Evolutionary conservation across 2,888 invertebrate genomes (phyloP).

Genomic region (Hirtodrosophila cameraria): DNA sequence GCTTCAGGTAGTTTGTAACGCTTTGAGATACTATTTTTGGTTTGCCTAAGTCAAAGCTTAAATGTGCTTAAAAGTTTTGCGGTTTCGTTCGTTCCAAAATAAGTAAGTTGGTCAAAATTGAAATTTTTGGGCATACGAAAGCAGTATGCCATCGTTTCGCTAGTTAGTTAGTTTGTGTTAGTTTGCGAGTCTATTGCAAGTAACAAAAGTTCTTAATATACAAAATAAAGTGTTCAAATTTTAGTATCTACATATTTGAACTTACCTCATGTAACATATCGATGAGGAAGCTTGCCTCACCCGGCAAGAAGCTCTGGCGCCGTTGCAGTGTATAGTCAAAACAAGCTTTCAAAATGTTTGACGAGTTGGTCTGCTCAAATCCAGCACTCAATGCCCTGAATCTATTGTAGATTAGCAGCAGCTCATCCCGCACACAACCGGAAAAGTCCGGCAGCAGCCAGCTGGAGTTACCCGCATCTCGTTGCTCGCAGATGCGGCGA

Average conservation of each 20-base stretch:
- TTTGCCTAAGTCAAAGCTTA: slow-evolving; percentile 34
- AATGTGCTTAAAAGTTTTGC: slow-evolving; percentile 51
- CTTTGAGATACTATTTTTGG: slow-evolving; percentile 43
- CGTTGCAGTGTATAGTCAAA: slow-evolving; percentile 81
- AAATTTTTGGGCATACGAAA: slow-evolving; percentile 36
- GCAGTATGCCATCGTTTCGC: background rate
- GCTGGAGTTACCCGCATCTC: slow-evolving; percentile 87
- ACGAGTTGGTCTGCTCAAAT: slow-evolving; percentile 84
- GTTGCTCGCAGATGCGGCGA: slow-evolving; percentile 86
- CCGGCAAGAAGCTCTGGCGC: slow-evolving; percentile 82
- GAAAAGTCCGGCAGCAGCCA: slow-evolving; percentile 92
- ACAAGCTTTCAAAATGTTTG: slow-evolving; percentile 83
- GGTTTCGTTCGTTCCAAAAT: slow-evolving; percentile 24
- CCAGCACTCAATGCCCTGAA: slow-evolving; percentile 83
- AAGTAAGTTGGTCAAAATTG: slow-evolving; percentile 38
- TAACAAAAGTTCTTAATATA: too few relatives aligned
- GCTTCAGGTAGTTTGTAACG: slow-evolving; percentile 41
- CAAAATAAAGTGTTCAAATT: slow-evolving; percentile 10
- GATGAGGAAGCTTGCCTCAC: slow-evolving; percentile 83
- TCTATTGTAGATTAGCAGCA: slow-evolving; percentile 87
- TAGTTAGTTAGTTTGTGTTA: too few relatives aligned
- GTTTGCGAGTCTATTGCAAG: too few relatives aligned
- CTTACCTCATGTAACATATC: slow-evolving; percentile 83
- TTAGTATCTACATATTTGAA: background rate
- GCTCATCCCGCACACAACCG: slow-evolving; percentile 88